Evolutionary conservation across 2,797 vertebrate genomes (phyloP), one percentile per base, ranked within the genome.

Genomic region (Hippopotamyrus pictus): DNA sequence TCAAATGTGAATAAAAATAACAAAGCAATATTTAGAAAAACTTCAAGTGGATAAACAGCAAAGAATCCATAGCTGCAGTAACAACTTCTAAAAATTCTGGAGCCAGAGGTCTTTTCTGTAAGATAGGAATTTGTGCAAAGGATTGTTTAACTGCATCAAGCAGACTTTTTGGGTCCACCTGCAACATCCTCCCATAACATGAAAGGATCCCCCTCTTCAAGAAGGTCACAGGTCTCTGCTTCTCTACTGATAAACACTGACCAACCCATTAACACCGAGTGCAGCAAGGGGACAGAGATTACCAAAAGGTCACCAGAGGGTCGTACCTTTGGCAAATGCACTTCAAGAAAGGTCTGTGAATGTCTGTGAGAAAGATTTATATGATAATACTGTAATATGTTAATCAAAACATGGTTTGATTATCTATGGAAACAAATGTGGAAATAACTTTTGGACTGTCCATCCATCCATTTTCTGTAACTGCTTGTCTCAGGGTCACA

Each of bases 161-260:
- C 59, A 51, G 57, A 57, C 54, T 46, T 46, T 84, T 6, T 62
- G 12, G 29, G 14, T 41, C 54, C 41, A 33, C 53, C 82, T 84
- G n/a, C 25, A 17, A 33, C 22, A 19, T n/a, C 41, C 76, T 4
- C 19, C 76, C 7, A 82, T 89, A 41, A 22, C 25, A 89, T 33
- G 51, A 82, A 59, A n/a, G 44, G 6, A 33, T 17, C 19, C 3
- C 44, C 19, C 22, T 44, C 79, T 22, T 5, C 37, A 44, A 37
- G 54, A 48, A 53, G 44, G 84, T 89, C 25, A 37, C 79, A 19
- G 41, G 46, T 8, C 11, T 33, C 79, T 85, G 83, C 46, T 85
- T 29, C 11, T 33, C 54, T 62, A 89, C 46, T 85, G 88, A 85
- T 89, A 85, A 89, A 89, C 50, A 89, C 57, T 84, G 54, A 22